Conservation (phyloP, 2,888 invertebrate species). For the Tinea trinotella region DNA sequence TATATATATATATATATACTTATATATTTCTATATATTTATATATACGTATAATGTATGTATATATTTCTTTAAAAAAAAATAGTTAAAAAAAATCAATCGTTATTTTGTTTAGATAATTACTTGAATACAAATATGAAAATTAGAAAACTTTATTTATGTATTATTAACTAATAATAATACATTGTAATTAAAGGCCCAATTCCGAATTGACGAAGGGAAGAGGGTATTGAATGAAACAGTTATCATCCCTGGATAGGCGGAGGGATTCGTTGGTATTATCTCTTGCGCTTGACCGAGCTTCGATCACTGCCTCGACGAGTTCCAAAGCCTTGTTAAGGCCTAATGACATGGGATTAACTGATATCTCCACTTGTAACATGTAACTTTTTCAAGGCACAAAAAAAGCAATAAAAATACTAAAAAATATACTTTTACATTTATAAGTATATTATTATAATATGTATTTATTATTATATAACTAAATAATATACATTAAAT, state of each 20-base stretch:
- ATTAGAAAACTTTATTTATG: no score
- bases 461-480: no score
- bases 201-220: neutral
- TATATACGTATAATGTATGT: no score
- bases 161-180: no score
- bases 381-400: neutral
- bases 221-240: slow-evolving; percentile 14
- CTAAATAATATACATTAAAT: no score
- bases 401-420: neutral
- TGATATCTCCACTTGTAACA: slow-evolving; percentile 45
- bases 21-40: no score
- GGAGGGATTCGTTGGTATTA: slow-evolving; percentile 33
- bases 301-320: slow-evolving; percentile 57
- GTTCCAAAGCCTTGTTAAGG: slow-evolving; percentile 60
- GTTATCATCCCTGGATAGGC: neutral
- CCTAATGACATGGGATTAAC: slow-evolving; percentile 57
- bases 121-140: no score
- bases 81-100: no score
- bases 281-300: slow-evolving; percentile 66
- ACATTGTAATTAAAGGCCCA: neutral
- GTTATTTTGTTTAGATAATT: no score
- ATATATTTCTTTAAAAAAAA: no score
- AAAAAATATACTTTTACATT: neutral
- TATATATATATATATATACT: no score
- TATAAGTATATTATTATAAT: no score